Base-by-base conservation (phyloP, 2,113 vertebrate genomes). In the Glareola pratincola region DNA sequence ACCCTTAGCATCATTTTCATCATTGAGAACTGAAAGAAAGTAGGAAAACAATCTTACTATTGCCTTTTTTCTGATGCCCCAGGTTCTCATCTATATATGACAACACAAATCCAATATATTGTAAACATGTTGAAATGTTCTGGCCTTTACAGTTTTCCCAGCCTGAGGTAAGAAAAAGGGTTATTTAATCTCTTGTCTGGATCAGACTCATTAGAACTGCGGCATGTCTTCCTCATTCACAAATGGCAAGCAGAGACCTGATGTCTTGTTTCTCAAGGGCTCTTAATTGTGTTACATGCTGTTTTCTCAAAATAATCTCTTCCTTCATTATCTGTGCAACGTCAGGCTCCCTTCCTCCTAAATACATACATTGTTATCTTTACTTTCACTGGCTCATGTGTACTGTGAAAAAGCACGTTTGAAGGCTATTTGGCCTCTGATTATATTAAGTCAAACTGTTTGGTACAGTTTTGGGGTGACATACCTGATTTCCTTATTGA, bases 131-230 rank as follows among this genome's bases (percentile, higher is more conserved):
- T 80, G 67, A 90, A 69, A 78, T 77, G 37, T 53, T 86, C 50
- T 94, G 72, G 85, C 75, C 81, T 94, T 89, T 92, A 72, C n/a
- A 79, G 36, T 73, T 94, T 91, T 79, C n/a, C 36, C 54, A 75
- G 76, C 47, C 85, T 66, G 53, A 87, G 59, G 53, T 88, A 95
- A 93, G 39, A 88, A 77, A 94, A 54, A 0, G 3, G 37, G 15
- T 93, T 97, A 80, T 92, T 97, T 96, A 93, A 91, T 89, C 51
- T 90, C 56, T 71, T 73, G 69, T 85, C 75, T 91, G 77, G 51
- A 95, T 88, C 93, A 91, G 81, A 76, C 74, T 94, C 63, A 91
- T 79, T 91, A 84, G 66, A 81, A 41, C 47, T 91, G 77, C 0
- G 21, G 57, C 75, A 83, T 93, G 92, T 80, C 82, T 89, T 82